phyloP scores from a whole-genome alignment of 1,140 invertebrate genomes.

The Drosophila nannoptera region DNA sequence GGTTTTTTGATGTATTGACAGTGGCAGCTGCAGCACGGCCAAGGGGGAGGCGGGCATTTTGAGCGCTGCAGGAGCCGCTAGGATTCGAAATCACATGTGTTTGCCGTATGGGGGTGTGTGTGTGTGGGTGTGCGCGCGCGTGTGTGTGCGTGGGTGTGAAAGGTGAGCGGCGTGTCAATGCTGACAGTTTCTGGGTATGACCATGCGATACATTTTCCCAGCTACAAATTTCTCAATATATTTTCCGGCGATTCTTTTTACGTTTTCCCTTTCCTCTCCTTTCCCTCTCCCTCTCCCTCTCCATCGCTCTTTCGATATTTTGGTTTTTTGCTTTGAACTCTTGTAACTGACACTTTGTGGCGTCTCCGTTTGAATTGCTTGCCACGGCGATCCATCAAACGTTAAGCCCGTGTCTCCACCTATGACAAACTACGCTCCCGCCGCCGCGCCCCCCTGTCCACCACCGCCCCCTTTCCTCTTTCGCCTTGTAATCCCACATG shows the following conservation, averaged over 20 bases:
- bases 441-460: constrained; percentile 12
- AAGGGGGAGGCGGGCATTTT: constrained; percentile 9
- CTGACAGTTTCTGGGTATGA: constrained; percentile 39
- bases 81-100: constrained; percentile 18
- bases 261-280: not conserved
- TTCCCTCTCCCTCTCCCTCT: not conserved
- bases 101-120: constrained; percentile 7
- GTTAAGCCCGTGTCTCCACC: constrained; percentile 25
- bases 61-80: constrained; percentile 35
- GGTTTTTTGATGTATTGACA: constrained; percentile 70
- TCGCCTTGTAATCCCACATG: constrained; percentile 41
- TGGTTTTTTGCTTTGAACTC: constrained; percentile 49
- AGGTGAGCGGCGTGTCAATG: constrained; percentile 41
- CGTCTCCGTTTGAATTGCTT: constrained; percentile 23
- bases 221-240: constrained; percentile 9
- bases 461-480: constrained; percentile 4
- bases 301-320: not conserved
- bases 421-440: constrained; percentile 12
- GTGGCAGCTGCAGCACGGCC: constrained; percentile 22
- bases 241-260: constrained; percentile 22
- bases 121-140: constrained; percentile 14
- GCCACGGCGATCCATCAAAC: constrained; percentile 39
- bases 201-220: constrained; percentile 35
- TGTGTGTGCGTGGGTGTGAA: constrained; percentile 22
- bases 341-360: constrained; percentile 66